Conservation (phyloP, 2,113 vertebrate species). For the Gorilla gorilla region DNA sequence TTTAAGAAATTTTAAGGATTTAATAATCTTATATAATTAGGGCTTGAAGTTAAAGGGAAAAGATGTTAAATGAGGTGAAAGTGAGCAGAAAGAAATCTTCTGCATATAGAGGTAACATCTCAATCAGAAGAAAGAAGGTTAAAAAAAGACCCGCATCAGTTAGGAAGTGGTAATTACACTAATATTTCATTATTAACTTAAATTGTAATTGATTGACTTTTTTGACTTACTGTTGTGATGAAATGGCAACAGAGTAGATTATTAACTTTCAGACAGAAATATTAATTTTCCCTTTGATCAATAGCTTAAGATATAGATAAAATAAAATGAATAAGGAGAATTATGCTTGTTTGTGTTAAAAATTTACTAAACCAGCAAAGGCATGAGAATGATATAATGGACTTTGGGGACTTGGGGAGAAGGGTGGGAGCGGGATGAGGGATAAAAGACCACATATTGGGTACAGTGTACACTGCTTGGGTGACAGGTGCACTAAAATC, state of each 20-base stretch:
- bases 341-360: not conserved
- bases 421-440: too few relatives aligned
- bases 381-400: too few relatives aligned
- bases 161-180: not conserved
- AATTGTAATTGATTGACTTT: not conserved
- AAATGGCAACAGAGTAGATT: slow-evolving; percentile 5
- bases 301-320: not conserved
- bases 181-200: not conserved
- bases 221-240: not conserved
- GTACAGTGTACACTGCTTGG: too few relatives aligned
- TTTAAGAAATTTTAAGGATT: not conserved
- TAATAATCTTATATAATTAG: not conserved
- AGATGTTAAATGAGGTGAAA: not conserved
- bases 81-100: not conserved
- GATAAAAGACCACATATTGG: too few relatives aligned
- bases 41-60: not conserved
- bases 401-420: too few relatives aligned
- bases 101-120: not conserved
- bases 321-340: not conserved
- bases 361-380: not conserved
- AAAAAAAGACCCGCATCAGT: not conserved
- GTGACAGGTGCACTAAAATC: too few relatives aligned
- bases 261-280: not conserved
- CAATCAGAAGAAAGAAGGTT: not conserved
- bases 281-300: not conserved